phyloP scores from a whole-genome alignment of 2,888 invertebrate species.

The Machimus rusticus region DNA sequence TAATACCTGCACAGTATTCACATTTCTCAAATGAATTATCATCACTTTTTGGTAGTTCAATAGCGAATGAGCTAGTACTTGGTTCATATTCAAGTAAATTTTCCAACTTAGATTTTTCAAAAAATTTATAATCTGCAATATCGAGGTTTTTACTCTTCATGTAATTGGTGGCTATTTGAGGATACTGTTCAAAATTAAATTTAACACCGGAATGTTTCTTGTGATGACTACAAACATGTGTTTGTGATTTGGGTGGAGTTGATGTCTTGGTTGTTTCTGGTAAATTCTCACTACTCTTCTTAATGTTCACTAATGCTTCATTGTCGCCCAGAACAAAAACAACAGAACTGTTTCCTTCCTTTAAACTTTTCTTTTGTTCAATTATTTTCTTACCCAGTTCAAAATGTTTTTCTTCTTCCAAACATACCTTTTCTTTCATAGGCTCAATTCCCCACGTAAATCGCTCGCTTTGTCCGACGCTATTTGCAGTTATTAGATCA shows the following conservation, averaged over 20 bases:
- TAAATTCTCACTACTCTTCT: slow-evolving; percentile 63
- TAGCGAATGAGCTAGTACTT: slow-evolving; percentile 32
- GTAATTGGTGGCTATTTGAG: slow-evolving; percentile 77
- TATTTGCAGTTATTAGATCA: slow-evolving; percentile 61
- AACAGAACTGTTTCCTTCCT: slow-evolving; percentile 62
- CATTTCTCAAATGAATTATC: slow-evolving; percentile 64
- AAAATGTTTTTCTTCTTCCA: slow-evolving; percentile 59
- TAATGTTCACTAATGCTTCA: slow-evolving; percentile 72
- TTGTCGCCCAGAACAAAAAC: slow-evolving; percentile 77
- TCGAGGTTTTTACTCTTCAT: slow-evolving; percentile 73
- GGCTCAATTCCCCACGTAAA: slow-evolving; percentile 62
- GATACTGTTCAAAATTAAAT: slow-evolving; percentile 77
- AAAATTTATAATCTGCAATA: slow-evolving; percentile 68
- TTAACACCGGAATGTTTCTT: slow-evolving; percentile 76
- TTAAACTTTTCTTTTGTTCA: slow-evolving; percentile 50
- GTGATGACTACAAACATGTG: slow-evolving; percentile 58
- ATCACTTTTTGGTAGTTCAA: slow-evolving; percentile 24
- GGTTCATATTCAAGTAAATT: slow-evolving; percentile 1
- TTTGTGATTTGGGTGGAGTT: slow-evolving; percentile 23
- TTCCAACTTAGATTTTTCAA: slow-evolving; percentile 67
- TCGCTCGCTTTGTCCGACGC: slow-evolving; percentile 59
- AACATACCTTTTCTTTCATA: slow-evolving; percentile 58
- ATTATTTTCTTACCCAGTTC: slow-evolving; percentile 56
- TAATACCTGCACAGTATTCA: slow-evolving; percentile 67
- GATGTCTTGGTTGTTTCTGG: slow-evolving; percentile 38